Evolutionary conservation across 2,888 invertebrate species (phyloP), one percentile per base, ranked within the genome.

Genomic region (Trichopria drosophilae): DNA sequence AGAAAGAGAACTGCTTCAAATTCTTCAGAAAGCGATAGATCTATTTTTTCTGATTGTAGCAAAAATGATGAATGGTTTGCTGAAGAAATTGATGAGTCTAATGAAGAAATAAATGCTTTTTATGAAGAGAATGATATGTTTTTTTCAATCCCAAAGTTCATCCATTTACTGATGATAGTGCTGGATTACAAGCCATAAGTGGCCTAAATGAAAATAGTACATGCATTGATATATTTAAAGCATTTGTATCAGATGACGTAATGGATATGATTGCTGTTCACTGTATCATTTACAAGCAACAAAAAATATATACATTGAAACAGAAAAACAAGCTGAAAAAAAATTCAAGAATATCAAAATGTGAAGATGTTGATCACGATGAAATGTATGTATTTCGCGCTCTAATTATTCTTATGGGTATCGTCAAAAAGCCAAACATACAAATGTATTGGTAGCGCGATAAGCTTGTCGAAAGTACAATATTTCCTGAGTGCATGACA

Each of bases 241-340:
- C 9, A 18, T 6, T 19, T 6, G n/a, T n/a, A 10, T 1, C 2
- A 20, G 9, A 15, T 10, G 18, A 18, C n/a, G 19, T 35, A n/a
- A 12, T 35, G 2, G 18, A 18, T 5, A 35, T 35, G 35, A 35
- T 35, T 35, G 19, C 18, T 12, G 35, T 22, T 20, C 35, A 35
- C 10, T 20, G 19, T 13, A 35, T 20, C 18, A 18, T 9, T 18
- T 35, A 18, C 15, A n/a, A n/a, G 12, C 12, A 35, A 12, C n/a
- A n/a, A 7, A 35, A 18, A 35, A 18, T 5, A 18, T 9, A 35
- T 3, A 18, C 6, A 6, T 15, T 18, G n/a, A 3, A 3, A 6
- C n/a, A 18, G n/a, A n/a, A n/a, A n/a, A n/a, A n/a, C n/a, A n/a
- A n/a, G n/a, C n/a, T n/a, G n/a, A n/a, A n/a, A n/a, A n/a, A 15